A percentile compares a stretch with the other conserved stretches of the same genome.
phyloP scores from a whole-genome alignment of 1,140 invertebrate genomes.

The Trichonephila clavata region DNA sequence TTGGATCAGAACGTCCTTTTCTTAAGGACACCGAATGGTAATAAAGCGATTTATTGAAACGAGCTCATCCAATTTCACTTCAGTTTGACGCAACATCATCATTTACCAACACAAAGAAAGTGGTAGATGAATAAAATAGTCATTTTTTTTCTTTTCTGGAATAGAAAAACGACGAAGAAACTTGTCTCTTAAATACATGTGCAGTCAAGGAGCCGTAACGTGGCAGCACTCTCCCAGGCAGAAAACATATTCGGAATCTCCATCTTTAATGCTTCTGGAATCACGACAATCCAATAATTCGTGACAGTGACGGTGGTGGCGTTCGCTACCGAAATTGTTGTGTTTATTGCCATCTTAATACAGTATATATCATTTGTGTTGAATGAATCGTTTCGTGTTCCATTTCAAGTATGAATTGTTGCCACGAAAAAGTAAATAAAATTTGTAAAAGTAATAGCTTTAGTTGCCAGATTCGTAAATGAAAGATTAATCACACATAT shows the following conservation, averaged over 20 bases:
- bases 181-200: neutral
- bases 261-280: conserved; percentile 14
- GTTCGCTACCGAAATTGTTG: neutral
- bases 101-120: conserved; percentile 16
- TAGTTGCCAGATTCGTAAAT: no score
- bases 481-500: no score
- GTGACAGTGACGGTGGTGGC: conserved; percentile 5
- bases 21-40: neutral
- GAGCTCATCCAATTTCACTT: neutral
- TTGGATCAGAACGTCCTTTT: neutral
- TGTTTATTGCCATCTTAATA: conserved; percentile 36
- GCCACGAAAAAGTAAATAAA: no score
- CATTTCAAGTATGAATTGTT: no score
- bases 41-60: neutral
- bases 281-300: conserved; percentile 46
- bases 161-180: neutral
- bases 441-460: no score
- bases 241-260: conserved; percentile 1
- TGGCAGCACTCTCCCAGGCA: neutral
- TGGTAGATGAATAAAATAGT: neutral
- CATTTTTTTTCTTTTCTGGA: neutral
- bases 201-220: conserved; percentile 11
- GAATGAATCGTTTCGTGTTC: neutral
- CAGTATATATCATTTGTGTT: neutral
- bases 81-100: neutral